A percentile compares a stretch with the other conserved stretches of the same genome.
These are phyloP conservation scores for Cynopterus sphinx DNA, from an alignment of 2,797 vertebrate species.

Conservation along the genomic window DNA sequence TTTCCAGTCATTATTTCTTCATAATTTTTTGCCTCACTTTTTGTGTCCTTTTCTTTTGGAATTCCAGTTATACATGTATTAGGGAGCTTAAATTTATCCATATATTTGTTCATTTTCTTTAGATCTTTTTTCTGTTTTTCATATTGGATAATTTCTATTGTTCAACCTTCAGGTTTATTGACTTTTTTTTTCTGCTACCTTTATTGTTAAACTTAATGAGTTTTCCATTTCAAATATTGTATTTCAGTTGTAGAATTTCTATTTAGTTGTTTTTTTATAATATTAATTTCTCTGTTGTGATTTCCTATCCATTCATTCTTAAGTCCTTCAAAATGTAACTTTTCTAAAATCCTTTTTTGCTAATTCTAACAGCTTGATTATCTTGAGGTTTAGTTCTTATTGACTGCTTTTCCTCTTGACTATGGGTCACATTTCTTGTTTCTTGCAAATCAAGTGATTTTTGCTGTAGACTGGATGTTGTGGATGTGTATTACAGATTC, in stretches of 20 bases:
- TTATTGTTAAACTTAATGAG: background rate
- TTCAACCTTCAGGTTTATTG: background rate
- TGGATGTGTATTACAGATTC: background rate
- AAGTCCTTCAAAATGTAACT: background rate
- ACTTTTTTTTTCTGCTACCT: background rate
- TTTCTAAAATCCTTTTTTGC: background rate
- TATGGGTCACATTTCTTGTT: background rate
- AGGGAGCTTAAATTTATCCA: background rate
- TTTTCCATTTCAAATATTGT: background rate
- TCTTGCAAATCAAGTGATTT: background rate
- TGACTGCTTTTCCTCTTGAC: background rate
- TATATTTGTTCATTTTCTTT: background rate
- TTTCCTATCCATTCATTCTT: background rate
- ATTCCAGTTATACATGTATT: background rate
- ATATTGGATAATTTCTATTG: background rate
- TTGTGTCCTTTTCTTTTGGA: background rate
- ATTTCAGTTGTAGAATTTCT: background rate
- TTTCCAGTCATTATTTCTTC: background rate
- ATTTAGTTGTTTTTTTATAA: background rate
- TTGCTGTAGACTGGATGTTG: background rate
- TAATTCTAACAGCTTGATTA: background rate
- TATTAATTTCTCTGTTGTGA: slow-evolving; percentile 1
- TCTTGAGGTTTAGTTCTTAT: background rate
- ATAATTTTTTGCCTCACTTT: background rate
- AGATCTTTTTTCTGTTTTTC: background rate